Base-by-base conservation (phyloP, 2,888 invertebrate species). In the Caenorhabditis sp. region DNA sequence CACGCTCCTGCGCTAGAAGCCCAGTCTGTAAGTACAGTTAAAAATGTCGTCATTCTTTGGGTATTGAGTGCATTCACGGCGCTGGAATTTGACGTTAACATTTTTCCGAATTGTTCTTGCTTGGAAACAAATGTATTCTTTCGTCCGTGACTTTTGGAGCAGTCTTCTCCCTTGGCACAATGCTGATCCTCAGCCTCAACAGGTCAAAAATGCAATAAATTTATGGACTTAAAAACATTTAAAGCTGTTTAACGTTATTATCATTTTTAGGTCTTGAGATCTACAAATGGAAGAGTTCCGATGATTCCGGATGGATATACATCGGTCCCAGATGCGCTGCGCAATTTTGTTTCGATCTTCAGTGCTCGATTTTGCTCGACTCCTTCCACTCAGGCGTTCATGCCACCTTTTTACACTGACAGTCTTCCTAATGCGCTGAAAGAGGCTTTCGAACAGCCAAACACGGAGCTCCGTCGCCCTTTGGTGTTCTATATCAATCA, bases 401-500 rank as follows among this genome's bases (percentile, higher is more conserved):
- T 82, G 78, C 82, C 82, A 22, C 59, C 61, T n/a, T 82, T 80
- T 53, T 62, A 32, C 63, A 70, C 72, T 9, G 78, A 71, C 9
- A 32, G 75, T 2, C 63, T 83, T 41, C 50, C 24, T 4, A 65
- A 65, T 7, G 81, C 83, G 0, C 32, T 80, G 6, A 63, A 61
- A 32, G 82, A 80, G 46, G 79, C 82, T 4, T 83, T 83, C 58
- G 81, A 83, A 7, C 50, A 71, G 35, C 73, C 77, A 4, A 73
- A 71, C 35, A 58, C 70, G 4, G 53, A 65, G 22, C 83, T 97
- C 95, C 93, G 96, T 82, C 95, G 95, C 91, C 92, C 96, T 71
- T 91, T 99, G 83, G 96, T 95, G 20, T 92, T 99, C 75, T 99
- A 99, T 91, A 92, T 99, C 27, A 98, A 99, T 90, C 95, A 98